Evolutionary conservation across 1,140 invertebrate genomes (phyloP), one percentile per base, ranked within the genome.

Genomic region (Diprion similis): DNA sequence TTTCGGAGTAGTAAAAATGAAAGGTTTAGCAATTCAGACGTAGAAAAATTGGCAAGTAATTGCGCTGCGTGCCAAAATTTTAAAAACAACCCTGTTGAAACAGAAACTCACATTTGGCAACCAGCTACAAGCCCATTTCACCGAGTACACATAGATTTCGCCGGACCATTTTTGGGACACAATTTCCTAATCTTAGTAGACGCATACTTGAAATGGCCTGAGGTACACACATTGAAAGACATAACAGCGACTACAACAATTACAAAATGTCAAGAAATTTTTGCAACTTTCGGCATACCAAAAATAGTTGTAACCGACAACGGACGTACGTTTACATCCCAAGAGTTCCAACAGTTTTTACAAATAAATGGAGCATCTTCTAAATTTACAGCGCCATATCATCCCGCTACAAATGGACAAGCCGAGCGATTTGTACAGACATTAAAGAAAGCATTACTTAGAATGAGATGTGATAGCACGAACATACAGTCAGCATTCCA

Each of bases 1-100:
- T 77, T 75, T 79, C 24, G 89, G 88, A 13, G 82, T 89, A 19
- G 83, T 84, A 8, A 81, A 82, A 73, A 89, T 89, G 84, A 90
- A 90, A 77, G 71, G 77, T 8, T 46, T 89, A 10, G 89, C 89
- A 51, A 51, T 15, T 51, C 48, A 51, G 48, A 51, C 48, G 15
- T 51, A 51, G 48, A 51, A 51, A 51, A 51, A 51, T 51, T 51
- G 48, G 48, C 48, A 51, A 51, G 48, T 51, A 51, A 51, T 51
- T 51, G 48, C 15, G 48, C 48, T 51, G 48, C 48, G 8, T 51
- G 48, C 15, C 48, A 51, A 8, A 51, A 8, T 51, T 51, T 51
- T 15, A 51, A 51, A 51, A 51, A 51, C 9, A 51, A 51, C 48
- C n/a, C n/a, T n/a, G n/a, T n/a, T n/a, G n/a, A n/a, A n/a, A n/a